phyloP scores from a whole-genome alignment of 2,113 vertebrate species.

The Ciconia boyciana region DNA sequence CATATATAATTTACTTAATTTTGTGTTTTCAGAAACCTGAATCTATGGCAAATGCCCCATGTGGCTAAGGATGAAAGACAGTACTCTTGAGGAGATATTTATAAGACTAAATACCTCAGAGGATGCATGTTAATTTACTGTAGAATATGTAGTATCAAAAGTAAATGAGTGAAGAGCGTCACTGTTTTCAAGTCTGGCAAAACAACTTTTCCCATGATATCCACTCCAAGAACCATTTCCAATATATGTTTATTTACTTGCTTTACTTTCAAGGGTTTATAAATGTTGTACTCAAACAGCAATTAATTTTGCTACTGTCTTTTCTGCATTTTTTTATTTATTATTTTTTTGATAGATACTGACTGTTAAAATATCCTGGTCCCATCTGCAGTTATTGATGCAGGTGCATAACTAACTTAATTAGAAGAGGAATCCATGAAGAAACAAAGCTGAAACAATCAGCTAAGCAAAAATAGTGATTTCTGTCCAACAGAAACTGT shows the following conservation, averaged over 20 bases:
- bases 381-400: not conserved
- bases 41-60: not conserved
- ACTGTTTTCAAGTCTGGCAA: not conserved
- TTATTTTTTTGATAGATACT: not conserved
- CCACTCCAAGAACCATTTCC: not conserved
- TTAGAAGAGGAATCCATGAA: not conserved
- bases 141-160: not conserved
- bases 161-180: not conserved
- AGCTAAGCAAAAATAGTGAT: not conserved
- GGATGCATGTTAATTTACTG: not conserved
- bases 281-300: not conserved
- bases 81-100: not conserved
- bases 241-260: not conserved
- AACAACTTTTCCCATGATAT: not conserved
- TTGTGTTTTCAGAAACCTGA: slow-evolving; percentile 29
- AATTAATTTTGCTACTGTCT: not conserved
- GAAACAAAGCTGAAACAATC: not conserved
- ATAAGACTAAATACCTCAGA: not conserved
- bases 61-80: not conserved
- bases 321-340: not conserved
- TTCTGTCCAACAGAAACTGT: not conserved
- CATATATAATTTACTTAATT: slow-evolving; percentile 41
- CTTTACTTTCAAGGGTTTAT: not conserved
- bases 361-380: not conserved
- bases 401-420: not conserved